Percentiles rank a stretch among this genome's conserved stretches.
Evolutionary conservation across 1,140 invertebrate species (phyloP).

Genomic region (Vanessa tameamea): DNA sequence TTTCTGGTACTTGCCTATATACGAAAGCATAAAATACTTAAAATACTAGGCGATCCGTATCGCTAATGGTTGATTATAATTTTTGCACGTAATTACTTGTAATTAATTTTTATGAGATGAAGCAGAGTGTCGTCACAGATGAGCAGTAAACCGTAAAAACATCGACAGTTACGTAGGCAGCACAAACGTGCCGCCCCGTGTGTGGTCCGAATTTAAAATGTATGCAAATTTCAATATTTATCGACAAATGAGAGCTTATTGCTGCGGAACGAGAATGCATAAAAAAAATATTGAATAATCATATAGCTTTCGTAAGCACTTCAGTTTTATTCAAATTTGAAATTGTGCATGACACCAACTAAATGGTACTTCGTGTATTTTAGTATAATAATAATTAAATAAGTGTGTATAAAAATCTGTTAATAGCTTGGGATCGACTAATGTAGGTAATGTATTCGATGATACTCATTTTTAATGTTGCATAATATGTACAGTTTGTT

Average conservation of each 20-base stretch:
- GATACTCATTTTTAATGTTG: background rate
- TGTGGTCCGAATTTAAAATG: constrained; percentile 63
- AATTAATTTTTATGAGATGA: constrained; percentile 18
- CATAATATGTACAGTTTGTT: no score
- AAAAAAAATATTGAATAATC: constrained; percentile 52
- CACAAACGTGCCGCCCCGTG: constrained; percentile 57
- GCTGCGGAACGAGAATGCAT: constrained; percentile 56
- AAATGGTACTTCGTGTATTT: constrained; percentile 1
- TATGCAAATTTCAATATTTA: constrained; percentile 71
- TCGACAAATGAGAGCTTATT: constrained; percentile 64
- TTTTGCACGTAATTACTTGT: constrained; percentile 5
- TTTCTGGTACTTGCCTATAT: no score
- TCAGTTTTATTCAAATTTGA: constrained; percentile 19
- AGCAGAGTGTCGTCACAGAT: constrained; percentile 44
- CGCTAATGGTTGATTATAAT: background rate
- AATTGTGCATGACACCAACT: constrained; percentile 18
- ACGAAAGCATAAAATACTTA: background rate
- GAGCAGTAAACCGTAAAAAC: constrained; percentile 58
- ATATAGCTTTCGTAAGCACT: constrained; percentile 36
- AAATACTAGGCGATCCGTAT: background rate
- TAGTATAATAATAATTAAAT: background rate
- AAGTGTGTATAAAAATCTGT: constrained; percentile 10
- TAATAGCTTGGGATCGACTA: constrained; percentile 13
- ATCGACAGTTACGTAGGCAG: constrained; percentile 42
- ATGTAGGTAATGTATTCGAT: constrained; percentile 1